These are phyloP conservation scores for Trachelus stipa DNA, from an alignment of 2,888 invertebrate species.

Conservation along the genomic window DNA sequence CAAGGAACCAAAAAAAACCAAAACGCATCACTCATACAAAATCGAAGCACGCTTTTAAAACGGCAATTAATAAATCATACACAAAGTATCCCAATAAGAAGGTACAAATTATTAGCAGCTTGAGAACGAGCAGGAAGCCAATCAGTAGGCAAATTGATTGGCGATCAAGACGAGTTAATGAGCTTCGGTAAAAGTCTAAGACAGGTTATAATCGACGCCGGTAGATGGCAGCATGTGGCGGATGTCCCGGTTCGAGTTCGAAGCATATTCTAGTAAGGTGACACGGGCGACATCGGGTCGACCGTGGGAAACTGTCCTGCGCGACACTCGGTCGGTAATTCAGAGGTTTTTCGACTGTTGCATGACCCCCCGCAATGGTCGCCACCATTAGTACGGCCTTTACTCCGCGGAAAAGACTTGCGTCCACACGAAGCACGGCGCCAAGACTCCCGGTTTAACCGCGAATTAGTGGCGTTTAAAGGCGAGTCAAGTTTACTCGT, in stretches of 20 bases:
- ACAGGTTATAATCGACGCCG: neutral
- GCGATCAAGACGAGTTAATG: neutral
- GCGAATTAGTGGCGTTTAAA: slow-evolving; percentile 59
- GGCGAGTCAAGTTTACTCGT: slow-evolving; percentile 37
- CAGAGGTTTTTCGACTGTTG: neutral
- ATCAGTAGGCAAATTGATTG: neutral
- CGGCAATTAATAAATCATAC: neutral
- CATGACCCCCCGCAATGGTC: neutral
- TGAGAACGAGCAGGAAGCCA: neutral
- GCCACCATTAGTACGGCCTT: neutral
- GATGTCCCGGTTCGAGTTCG: slow-evolving; percentile 30
- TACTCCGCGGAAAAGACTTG: neutral
- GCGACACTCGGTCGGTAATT: slow-evolving; percentile 39
- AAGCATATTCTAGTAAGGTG: slow-evolving; percentile 18
- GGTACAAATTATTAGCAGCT: neutral
- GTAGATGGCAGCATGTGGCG: slow-evolving; percentile 61
- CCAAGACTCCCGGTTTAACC: slow-evolving; percentile 47
- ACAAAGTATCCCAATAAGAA: neutral
- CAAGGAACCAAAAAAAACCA: neutral
- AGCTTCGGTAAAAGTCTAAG: neutral
- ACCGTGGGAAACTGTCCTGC: slow-evolving; percentile 26
- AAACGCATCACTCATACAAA: neutral
- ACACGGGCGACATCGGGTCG: slow-evolving; percentile 35
- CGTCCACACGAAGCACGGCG: slow-evolving; percentile 12
- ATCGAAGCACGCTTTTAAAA: neutral